These are phyloP conservation scores for Holothuria glaberrima DNA, from an alignment of 35 echinoderm and acorn worm species.

Conservation along the genomic window DNA sequence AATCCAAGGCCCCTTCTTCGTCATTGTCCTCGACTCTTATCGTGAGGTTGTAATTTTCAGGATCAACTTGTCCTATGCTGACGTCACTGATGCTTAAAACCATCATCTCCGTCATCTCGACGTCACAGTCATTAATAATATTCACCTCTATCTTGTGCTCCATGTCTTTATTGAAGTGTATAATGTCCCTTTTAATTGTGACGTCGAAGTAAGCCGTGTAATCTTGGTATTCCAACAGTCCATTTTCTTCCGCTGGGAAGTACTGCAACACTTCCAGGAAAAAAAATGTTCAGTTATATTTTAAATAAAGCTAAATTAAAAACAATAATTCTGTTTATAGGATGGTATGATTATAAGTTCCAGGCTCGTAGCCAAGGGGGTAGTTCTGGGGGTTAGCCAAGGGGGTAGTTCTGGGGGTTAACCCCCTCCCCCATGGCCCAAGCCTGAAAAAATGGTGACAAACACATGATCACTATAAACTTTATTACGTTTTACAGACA, in stretches of 20 bases:
- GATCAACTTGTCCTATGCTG: not conserved
- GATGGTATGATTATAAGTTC: too few relatives aligned
- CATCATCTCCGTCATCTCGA: conserved; percentile 6
- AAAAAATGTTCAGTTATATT: not conserved
- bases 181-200: not conserved
- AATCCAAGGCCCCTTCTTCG: not conserved
- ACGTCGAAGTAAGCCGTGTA: conserved; percentile 24
- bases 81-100: not conserved
- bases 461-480: too few relatives aligned
- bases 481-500: too few relatives aligned
- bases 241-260: conserved; percentile 3
- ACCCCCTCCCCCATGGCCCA: too few relatives aligned
- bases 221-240: conserved; percentile 35
- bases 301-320: too few relatives aligned
- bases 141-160: not conserved
- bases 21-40: conserved; percentile 14
- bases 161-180: not conserved
- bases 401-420: too few relatives aligned
- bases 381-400: too few relatives aligned
- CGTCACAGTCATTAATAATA: conserved; percentile 40
- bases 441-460: too few relatives aligned
- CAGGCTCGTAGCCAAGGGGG: too few relatives aligned
- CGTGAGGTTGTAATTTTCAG: not conserved
- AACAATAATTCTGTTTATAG: too few relatives aligned
- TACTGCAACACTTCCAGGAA: not conserved